Evolutionary conservation across 2,797 vertebrate genomes (phyloP).

Genomic region (Enoplosus armatus): DNA sequence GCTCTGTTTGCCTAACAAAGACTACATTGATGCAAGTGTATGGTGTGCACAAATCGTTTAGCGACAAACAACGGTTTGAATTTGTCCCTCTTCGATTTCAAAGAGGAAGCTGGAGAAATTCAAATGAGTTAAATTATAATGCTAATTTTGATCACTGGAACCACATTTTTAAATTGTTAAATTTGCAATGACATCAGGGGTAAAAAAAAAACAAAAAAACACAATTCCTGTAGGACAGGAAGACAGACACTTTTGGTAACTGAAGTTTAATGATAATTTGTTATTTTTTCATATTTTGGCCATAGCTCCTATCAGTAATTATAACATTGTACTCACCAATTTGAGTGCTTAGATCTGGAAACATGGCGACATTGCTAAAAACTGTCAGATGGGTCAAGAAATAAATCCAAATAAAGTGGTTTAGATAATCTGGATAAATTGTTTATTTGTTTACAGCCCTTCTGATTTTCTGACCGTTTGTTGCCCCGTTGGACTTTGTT

Average conservation of each 20-base stretch:
- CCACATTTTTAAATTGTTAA: neutral
- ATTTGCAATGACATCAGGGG: neutral
- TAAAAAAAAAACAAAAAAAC: too few species aligned
- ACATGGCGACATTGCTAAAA: neutral
- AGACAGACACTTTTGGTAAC: neutral
- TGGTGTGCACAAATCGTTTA: neutral
- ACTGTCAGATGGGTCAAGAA: neutral
- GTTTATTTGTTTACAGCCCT: neutral
- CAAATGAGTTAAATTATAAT: neutral
- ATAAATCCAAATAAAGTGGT: neutral
- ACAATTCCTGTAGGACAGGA: neutral
- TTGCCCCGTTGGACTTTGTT: neutral
- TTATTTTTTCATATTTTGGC: neutral
- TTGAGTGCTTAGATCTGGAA: neutral
- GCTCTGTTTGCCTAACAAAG: conserved; percentile 9
- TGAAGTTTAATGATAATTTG: neutral
- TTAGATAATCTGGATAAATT: conserved; percentile 1
- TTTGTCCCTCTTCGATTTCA: neutral
- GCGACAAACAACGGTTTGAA: neutral
- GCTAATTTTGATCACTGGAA: neutral
- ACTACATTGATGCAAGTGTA: neutral
- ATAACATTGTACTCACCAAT: neutral
- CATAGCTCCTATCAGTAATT: neutral
- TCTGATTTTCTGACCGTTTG: neutral
- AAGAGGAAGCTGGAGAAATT: neutral